These are phyloP conservation scores for Rutpela maculata DNA, from an alignment of 2,888 invertebrate species.

Conservation along the genomic window DNA sequence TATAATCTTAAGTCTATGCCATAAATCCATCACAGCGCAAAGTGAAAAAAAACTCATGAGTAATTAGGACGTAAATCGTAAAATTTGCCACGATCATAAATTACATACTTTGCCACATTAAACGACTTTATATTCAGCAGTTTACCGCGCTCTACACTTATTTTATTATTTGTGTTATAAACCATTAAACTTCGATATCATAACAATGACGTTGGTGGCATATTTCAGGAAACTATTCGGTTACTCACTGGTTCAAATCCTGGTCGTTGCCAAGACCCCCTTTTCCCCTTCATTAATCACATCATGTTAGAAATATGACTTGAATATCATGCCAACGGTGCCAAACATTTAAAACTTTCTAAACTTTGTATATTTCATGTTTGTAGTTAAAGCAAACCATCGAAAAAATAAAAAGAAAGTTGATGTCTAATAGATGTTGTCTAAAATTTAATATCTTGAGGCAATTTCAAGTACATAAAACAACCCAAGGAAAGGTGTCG, in stretches of 20 bases:
- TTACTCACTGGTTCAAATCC: not conserved
- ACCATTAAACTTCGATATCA: constrained; percentile 13
- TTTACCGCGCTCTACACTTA: constrained; percentile 21
- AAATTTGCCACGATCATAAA: constrained; percentile 39
- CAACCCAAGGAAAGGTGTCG: no score
- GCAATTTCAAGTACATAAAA: no score
- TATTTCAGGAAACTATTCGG: not conserved
- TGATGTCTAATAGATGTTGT: no score
- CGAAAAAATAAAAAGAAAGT: no score
- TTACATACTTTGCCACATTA: constrained; percentile 36
- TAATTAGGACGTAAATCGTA: constrained; percentile 44
- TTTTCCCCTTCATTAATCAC: not conserved
- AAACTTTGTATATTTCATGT: no score
- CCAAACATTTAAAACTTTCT: no score
- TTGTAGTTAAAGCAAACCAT: no score
- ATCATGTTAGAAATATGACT: no score
- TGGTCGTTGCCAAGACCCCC: not conserved
- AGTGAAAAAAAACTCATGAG: constrained; percentile 32
- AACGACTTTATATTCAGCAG: constrained; percentile 30
- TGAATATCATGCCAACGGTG: no score
- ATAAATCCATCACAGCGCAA: constrained; percentile 42
- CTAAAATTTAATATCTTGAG: no score
- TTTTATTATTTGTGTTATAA: constrained; percentile 31
- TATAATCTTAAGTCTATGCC: constrained; percentile 16
- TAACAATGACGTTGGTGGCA: constrained; percentile 21